Conservation (phyloP, 2,888 invertebrate species). For the Lottia scabra region DNA sequence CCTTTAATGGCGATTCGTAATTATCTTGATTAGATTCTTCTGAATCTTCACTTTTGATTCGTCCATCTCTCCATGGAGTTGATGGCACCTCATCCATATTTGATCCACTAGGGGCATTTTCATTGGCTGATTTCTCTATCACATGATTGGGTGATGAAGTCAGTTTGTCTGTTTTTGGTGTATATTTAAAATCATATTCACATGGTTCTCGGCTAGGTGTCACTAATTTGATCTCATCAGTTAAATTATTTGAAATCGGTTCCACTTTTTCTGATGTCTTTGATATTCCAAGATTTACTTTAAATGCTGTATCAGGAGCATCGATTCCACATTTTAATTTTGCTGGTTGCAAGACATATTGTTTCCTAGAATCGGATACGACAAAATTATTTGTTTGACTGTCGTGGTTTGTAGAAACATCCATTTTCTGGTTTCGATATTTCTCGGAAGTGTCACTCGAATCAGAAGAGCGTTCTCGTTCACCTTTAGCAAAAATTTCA, state of each 20-base stretch:
- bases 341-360: not conserved
- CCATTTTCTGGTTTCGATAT: not conserved
- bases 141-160: not conserved
- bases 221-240: constrained; percentile 1
- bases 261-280: not conserved
- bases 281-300: not conserved
- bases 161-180: not conserved
- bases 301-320: not conserved
- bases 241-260: not conserved
- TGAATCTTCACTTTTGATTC: not conserved
- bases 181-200: not conserved
- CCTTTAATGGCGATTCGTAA: not conserved
- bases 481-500: not conserved
- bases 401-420: not conserved
- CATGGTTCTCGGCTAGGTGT: not conserved
- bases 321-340: not conserved
- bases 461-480: not conserved
- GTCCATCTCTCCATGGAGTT: not conserved
- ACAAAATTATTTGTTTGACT: not conserved
- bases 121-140: not conserved
- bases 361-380: not conserved
- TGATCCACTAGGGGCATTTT: not conserved
- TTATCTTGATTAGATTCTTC: not conserved
- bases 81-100: too few relatives aligned
- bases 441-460: not conserved